These are phyloP conservation scores for Ophioninae sp. DNA, from an alignment of 2,888 invertebrate species.

Conservation along the genomic window DNA sequence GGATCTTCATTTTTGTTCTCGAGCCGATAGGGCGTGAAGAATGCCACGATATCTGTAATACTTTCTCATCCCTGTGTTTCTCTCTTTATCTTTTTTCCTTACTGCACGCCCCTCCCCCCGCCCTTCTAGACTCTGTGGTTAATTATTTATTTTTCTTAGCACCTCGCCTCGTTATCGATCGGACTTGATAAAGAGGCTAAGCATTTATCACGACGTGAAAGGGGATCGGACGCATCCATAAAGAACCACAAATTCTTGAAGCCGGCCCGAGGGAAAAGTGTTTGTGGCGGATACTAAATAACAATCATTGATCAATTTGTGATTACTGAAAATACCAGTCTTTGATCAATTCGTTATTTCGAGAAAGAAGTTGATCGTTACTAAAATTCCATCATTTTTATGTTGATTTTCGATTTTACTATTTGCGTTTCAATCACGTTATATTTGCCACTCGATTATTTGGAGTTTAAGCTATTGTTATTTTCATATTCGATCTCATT, in stretches of 20 bases:
- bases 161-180: slow-evolving; percentile 42
- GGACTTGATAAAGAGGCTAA: slow-evolving; percentile 69
- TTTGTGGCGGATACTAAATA: too few species aligned
- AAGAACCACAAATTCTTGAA: background rate
- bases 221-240: background rate
- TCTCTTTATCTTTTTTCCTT: background rate
- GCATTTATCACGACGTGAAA: background rate
- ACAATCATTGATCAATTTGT: background rate
- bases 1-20: slow-evolving; percentile 61
- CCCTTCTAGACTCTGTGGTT: slow-evolving; percentile 36
- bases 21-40: slow-evolving; percentile 43
- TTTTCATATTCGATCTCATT: too few species aligned
- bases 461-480: too few species aligned
- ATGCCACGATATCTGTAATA: slow-evolving; percentile 32
- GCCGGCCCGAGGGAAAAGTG: background rate
- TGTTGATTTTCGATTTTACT: too few species aligned
- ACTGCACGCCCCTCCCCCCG: background rate
- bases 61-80: background rate
- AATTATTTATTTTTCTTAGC: slow-evolving; percentile 51
- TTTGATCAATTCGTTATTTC: too few species aligned
- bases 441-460: too few species aligned
- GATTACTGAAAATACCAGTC: background rate
- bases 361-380: too few species aligned
- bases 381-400: too few species aligned
- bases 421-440: too few species aligned